A percentile compares a stretch with the other conserved stretches of the same genome.
These are phyloP conservation scores for Falco concolor DNA, from an alignment of 2,797 vertebrate species.

Conservation along the genomic window DNA sequence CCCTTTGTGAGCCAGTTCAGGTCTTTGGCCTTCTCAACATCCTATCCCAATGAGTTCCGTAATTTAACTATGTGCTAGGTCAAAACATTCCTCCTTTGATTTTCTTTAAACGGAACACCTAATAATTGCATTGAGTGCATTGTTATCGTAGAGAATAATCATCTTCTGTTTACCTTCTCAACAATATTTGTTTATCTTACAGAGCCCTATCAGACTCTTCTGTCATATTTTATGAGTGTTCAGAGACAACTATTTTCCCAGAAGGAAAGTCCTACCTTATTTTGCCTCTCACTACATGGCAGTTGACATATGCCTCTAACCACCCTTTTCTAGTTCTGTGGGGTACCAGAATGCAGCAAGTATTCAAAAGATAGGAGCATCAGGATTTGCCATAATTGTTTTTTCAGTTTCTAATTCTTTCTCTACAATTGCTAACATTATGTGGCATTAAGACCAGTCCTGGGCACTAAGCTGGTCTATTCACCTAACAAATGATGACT, in stretches of 20 bases:
- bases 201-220: not conserved
- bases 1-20: not conserved
- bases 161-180: not conserved
- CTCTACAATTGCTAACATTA: not conserved
- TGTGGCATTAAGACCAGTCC: not conserved
- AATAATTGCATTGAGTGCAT: not conserved
- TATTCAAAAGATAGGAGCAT: not conserved
- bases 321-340: not conserved
- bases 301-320: not conserved
- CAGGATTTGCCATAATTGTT: not conserved
- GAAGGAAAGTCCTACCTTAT: not conserved
- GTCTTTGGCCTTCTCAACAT: not conserved
- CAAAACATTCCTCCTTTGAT: not conserved
- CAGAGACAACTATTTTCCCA: not conserved
- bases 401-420: not conserved
- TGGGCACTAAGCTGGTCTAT: not conserved
- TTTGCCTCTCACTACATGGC: not conserved
- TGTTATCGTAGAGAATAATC: not conserved
- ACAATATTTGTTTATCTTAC: not conserved
- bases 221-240: not conserved
- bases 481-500: not conserved
- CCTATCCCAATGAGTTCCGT: not conserved
- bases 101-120: not conserved
- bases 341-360: not conserved
- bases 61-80: not conserved